Percentiles rank a stretch among this genome's conserved stretches.
These are phyloP conservation scores for Manis crassicaudata DNA, from an alignment of 2,797 vertebrate genomes.

Conservation along the genomic window DNA sequence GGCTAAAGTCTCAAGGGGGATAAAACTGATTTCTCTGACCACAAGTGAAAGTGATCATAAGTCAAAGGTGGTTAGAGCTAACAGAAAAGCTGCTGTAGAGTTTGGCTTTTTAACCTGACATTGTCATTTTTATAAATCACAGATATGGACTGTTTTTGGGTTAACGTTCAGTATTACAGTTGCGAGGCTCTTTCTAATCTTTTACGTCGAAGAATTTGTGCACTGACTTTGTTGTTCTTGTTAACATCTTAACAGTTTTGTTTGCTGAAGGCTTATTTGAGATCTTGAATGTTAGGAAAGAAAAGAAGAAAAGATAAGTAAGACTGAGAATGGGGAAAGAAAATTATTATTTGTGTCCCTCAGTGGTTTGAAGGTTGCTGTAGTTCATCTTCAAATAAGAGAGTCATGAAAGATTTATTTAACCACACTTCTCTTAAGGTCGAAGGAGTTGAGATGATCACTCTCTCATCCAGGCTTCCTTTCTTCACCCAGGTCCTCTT, in stretches of 20 bases:
- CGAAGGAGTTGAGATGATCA: conserved; percentile 63
- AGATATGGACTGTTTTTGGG: neutral
- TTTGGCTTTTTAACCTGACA: neutral
- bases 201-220: conserved; percentile 13
- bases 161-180: neutral
- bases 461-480: conserved; percentile 67
- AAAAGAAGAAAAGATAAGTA: conserved; percentile 57
- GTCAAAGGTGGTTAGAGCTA: neutral
- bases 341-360: conserved; percentile 48
- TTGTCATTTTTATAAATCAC: conserved; percentile 41
- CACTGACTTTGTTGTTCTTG: neutral
- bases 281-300: conserved; percentile 65
- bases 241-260: conserved; percentile 20
- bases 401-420: conserved; percentile 74
- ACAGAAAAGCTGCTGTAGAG: neutral
- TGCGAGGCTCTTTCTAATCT: neutral
- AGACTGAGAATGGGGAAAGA: conserved; percentile 33
- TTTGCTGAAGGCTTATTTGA: conserved; percentile 66
- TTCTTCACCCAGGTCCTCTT: conserved; percentile 47
- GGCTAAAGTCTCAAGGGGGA: neutral
- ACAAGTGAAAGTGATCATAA: neutral
- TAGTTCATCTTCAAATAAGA: conserved; percentile 73
- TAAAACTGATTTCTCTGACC: neutral
- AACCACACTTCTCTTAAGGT: conserved; percentile 81
- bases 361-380: conserved; percentile 70